These are phyloP conservation scores for Telmatherina bonti DNA, from an alignment of 2,797 vertebrate species.

Conservation along the genomic window DNA sequence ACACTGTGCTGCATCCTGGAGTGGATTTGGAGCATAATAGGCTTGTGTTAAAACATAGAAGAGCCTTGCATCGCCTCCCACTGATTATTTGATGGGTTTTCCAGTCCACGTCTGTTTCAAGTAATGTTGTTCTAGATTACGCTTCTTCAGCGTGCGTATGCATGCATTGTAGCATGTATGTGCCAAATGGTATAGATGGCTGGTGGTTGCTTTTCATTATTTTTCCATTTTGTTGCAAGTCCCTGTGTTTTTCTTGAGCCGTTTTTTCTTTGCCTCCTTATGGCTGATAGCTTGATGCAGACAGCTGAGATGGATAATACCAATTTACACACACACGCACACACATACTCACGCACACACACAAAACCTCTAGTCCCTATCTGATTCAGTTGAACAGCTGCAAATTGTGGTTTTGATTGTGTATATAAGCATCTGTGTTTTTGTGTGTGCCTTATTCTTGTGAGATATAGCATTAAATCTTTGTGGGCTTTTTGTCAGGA, in stretches of 20 bases:
- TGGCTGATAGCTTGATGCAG: constrained; percentile 69
- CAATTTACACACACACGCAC: constrained; percentile 15
- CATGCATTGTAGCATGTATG: constrained; percentile 20
- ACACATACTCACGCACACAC: constrained; percentile 13
- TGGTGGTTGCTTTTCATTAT: constrained; percentile 61
- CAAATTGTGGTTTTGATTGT: constrained; percentile 27
- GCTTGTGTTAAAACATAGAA: constrained; percentile 60
- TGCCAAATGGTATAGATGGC: constrained; percentile 52
- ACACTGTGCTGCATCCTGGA: constrained; percentile 41
- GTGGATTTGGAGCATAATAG: constrained; percentile 58
- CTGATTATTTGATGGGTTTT: constrained; percentile 62
- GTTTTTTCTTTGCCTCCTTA: constrained; percentile 51
- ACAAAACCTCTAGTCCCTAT: constrained; percentile 26
- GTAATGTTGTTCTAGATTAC: constrained; percentile 22
- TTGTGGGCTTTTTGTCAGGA: constrained; percentile 53
- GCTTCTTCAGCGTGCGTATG: constrained; percentile 17
- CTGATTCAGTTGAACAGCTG: constrained; percentile 48
- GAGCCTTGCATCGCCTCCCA: constrained; percentile 46
- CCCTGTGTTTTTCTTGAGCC: constrained; percentile 42
- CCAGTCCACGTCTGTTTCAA: constrained; percentile 22
- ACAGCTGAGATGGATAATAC: constrained; percentile 70
- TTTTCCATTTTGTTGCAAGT: constrained; percentile 63
- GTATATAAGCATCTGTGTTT: constrained; percentile 4
- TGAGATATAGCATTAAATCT: constrained; percentile 44
- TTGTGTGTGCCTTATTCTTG: constrained; percentile 38